These are phyloP conservation scores for Macrotrachela quadricornifera DNA, from an alignment of 1,140 invertebrate species.

Conservation along the genomic window DNA sequence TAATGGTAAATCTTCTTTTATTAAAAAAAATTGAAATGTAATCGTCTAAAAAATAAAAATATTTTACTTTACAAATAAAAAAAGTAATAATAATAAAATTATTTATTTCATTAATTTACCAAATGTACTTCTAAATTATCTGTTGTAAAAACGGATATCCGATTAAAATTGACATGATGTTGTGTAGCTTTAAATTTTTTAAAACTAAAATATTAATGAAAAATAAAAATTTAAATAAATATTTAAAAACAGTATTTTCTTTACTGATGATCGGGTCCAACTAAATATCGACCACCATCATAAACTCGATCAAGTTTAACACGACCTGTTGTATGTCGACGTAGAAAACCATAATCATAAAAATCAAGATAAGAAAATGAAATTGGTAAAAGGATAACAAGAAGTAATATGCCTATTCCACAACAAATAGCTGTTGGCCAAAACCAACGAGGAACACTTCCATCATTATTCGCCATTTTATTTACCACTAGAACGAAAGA, in stretches of 20 bases:
- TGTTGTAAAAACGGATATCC: conserved; percentile 14
- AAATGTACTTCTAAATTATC: conserved; percentile 15
- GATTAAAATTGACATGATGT: conserved; percentile 11
- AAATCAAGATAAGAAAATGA: conserved; percentile 12
- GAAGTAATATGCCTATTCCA: background rate
- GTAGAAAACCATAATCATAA: conserved; percentile 14
- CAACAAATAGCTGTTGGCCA: background rate
- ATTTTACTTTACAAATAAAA: conserved; percentile 13
- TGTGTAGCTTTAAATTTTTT: conserved; percentile 14
- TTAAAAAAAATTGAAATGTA: conserved; percentile 17
- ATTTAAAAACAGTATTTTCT: too few relatives aligned
- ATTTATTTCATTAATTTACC: background rate
- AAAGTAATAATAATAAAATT: background rate
- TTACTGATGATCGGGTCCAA: conserved; percentile 15
- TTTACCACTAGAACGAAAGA: too few relatives aligned
- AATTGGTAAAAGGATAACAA: conserved; percentile 11
- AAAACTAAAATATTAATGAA: too few relatives aligned
- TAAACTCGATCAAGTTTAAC: conserved; percentile 13
- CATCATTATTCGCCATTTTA: too few relatives aligned
- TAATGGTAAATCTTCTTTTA: conserved; percentile 14
- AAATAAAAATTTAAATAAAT: too few relatives aligned
- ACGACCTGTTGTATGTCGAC: conserved; percentile 14
- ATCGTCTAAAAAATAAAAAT: conserved; percentile 7
- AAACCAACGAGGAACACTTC: too few relatives aligned
- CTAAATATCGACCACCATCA: conserved; percentile 12